Percentiles rank a stretch among this genome's conserved stretches.
Evolutionary conservation across 2,888 invertebrate species (phyloP).

Genomic region (Acanthacorydalis orientalis): DNA sequence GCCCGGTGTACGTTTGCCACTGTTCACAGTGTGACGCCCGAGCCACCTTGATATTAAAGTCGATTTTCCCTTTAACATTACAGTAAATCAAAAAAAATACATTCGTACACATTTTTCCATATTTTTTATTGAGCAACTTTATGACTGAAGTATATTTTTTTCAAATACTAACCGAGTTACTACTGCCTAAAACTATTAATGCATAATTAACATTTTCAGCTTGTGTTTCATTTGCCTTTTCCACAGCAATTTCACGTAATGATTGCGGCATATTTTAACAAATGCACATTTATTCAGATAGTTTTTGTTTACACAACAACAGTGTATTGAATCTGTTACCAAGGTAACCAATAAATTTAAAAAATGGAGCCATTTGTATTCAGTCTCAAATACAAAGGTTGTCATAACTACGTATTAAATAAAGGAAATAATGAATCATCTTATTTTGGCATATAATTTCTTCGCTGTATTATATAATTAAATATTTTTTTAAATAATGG

Average conservation of each 20-base stretch:
- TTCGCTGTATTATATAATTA: background rate
- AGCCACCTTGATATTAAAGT: constrained; percentile 2
- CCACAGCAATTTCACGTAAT: background rate
- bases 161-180: background rate
- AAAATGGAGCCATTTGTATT: background rate
- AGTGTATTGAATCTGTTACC: background rate
- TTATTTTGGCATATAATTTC: background rate
- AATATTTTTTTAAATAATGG: constrained; percentile 2
- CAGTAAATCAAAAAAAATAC: background rate
- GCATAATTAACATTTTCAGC: background rate
- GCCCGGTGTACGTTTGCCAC: background rate
- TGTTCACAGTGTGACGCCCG: background rate
- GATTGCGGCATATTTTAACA: background rate
- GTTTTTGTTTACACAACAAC: background rate
- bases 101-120: too few relatives aligned
- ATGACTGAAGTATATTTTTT: background rate
- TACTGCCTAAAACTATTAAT: background rate
- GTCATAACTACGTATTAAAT: background rate
- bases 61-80: constrained; percentile 2
- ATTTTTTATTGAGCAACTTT: too few relatives aligned
- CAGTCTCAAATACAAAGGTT: background rate
- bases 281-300: background rate
- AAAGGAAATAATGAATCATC: background rate
- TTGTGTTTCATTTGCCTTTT: background rate
- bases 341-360: background rate